Percentiles rank a stretch among this genome's conserved stretches.
These are phyloP conservation scores for Oenanthe oenanthe DNA, from an alignment of 2,113 vertebrate genomes.

Conservation along the genomic window DNA sequence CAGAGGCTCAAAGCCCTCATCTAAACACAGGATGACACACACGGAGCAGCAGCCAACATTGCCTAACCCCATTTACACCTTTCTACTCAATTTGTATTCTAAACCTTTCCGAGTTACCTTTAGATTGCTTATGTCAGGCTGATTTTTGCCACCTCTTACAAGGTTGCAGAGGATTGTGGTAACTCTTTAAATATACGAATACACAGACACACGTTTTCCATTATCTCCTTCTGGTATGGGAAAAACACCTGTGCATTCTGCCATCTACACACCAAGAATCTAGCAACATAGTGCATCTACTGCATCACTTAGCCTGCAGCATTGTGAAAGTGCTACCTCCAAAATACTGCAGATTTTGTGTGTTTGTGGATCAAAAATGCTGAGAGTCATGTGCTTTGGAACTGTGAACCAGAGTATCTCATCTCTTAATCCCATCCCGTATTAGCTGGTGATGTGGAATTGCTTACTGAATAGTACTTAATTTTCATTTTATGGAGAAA, in stretches of 20 bases:
- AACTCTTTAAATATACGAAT: not conserved
- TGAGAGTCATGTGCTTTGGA: not conserved
- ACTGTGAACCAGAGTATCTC: not conserved
- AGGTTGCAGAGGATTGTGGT: not conserved
- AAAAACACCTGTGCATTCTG: not conserved
- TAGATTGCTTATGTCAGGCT: not conserved
- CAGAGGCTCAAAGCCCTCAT: not conserved
- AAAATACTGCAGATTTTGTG: not conserved
- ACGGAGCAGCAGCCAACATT: not conserved
- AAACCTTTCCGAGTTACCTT: not conserved
- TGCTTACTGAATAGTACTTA: not conserved
- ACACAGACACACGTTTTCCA: not conserved
- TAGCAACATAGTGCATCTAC: not conserved
- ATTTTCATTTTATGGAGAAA: not conserved
- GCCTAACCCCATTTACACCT: not conserved
- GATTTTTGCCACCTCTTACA: not conserved
- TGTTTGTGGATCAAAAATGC: not conserved
- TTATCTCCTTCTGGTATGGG: not conserved
- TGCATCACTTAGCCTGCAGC: not conserved
- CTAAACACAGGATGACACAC: not conserved
- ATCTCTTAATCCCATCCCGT: not conserved
- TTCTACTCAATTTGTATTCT: not conserved
- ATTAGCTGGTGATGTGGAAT: not conserved
- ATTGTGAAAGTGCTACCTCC: not conserved
- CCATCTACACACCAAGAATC: not conserved